Percentiles rank a stretch among this genome's conserved stretches.
Conservation (phyloP, 2,797 vertebrate species). For the Lophius americanus region DNA sequence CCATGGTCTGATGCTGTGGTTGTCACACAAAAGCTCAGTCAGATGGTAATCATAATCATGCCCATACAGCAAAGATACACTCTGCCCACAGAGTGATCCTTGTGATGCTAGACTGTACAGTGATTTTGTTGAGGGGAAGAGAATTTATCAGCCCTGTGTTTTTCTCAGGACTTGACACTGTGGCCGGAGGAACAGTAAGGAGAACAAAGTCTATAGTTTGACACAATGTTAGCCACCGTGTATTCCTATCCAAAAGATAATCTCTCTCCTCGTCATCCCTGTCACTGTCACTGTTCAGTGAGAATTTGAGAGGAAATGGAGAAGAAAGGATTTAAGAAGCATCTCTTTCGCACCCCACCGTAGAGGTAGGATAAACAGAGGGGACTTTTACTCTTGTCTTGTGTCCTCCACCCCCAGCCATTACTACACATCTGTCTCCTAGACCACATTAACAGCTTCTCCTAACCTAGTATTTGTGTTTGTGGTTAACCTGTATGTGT, state of each 20-base stretch:
- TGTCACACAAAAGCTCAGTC: slow-evolving; percentile 4
- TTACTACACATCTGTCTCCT: slow-evolving; percentile 29
- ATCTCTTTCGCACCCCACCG: slow-evolving; percentile 68
- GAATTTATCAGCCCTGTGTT: slow-evolving; percentile 23
- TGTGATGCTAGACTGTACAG: not conserved
- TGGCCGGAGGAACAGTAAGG: slow-evolving; percentile 33
- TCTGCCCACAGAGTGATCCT: slow-evolving; percentile 23
- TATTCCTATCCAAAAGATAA: slow-evolving; percentile 46
- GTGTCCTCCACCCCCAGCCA: slow-evolving; percentile 38
- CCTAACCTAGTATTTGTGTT: not conserved
- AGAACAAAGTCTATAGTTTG: slow-evolving; percentile 21
- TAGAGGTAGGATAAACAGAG: slow-evolving; percentile 60
- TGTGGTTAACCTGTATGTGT: not conserved
- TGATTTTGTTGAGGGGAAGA: not conserved
- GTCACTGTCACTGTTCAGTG: slow-evolving; percentile 52
- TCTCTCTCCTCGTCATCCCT: slow-evolving; percentile 50
- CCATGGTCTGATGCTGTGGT: slow-evolving; percentile 1
- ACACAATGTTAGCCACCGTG: slow-evolving; percentile 45
- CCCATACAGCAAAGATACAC: not conserved
- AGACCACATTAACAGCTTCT: slow-evolving; percentile 36
- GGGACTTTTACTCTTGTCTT: slow-evolving; percentile 66
- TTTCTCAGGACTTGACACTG: slow-evolving; percentile 24
- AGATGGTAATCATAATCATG: not conserved
- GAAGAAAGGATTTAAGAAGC: slow-evolving; percentile 79
- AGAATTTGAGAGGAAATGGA: slow-evolving; percentile 49